Conservation (phyloP, 2,113 vertebrate genomes). For the Petrocephalus zakoni region DNA sequence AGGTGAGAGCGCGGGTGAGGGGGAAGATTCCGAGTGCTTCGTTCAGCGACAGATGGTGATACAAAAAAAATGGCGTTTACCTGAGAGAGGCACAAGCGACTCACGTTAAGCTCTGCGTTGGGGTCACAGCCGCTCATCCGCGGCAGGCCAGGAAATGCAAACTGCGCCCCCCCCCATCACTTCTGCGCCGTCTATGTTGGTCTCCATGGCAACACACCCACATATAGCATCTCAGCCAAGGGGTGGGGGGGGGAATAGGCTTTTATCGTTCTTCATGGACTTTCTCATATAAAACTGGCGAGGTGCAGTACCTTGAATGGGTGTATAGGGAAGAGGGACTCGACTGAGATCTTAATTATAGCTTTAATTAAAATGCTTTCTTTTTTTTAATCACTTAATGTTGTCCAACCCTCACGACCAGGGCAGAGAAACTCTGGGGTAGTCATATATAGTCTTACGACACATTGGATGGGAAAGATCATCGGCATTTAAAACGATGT, state of each 20-base stretch:
- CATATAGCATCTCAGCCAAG: conserved; percentile 16
- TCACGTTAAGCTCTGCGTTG: too few species aligned
- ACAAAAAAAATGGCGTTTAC: background rate
- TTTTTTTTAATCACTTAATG: background rate
- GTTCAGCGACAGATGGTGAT: background rate
- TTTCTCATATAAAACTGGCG: background rate
- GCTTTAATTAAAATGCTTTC: background rate
- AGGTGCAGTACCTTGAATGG: background rate
- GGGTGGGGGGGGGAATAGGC: background rate
- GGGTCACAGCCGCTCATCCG: background rate
- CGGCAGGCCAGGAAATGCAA: background rate
- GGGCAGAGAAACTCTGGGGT: background rate
- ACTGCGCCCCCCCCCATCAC: background rate
- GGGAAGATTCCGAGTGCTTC: background rate
- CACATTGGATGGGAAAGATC: background rate
- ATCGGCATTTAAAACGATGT: background rate
- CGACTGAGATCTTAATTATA: background rate
- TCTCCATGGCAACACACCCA: conserved; percentile 36
- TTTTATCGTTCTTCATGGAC: background rate
- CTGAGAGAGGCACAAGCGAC: background rate
- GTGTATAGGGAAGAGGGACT: background rate
- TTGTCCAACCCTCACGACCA: background rate
- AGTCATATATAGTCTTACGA: background rate
- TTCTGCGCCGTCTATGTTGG: conserved; percentile 26
- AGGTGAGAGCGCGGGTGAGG: background rate